Evolutionary conservation across 1,140 invertebrate genomes (phyloP).

Genomic region (Ostrea edulis): DNA sequence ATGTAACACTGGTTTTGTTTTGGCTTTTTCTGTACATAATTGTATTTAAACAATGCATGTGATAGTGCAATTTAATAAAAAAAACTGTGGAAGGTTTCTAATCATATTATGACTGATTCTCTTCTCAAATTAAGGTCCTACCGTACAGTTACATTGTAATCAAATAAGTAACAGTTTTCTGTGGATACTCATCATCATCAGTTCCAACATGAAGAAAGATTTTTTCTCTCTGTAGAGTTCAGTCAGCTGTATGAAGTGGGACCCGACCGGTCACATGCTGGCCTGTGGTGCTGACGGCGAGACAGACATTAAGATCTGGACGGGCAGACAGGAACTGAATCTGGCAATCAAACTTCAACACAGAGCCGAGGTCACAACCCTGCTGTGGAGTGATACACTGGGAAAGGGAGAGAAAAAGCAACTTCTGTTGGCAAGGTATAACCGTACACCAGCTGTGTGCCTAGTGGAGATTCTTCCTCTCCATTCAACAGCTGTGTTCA

Average conservation of each 20-base stretch:
- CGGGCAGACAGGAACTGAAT: slow-evolving; percentile 66
- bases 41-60: background rate
- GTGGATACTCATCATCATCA: too few species aligned
- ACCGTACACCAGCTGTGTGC: too few species aligned
- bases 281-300: slow-evolving; percentile 80
- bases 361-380: slow-evolving; percentile 53
- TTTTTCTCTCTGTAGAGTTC: slow-evolving; percentile 71
- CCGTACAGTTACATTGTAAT: too few species aligned
- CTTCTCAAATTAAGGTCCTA: too few species aligned
- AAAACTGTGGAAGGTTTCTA: background rate
- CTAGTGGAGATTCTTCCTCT: too few species aligned
- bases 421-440: slow-evolving; percentile 74
- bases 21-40: background rate
- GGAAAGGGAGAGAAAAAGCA: slow-evolving; percentile 71
- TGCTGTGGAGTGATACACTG: slow-evolving; percentile 71
- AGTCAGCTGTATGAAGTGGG: slow-evolving; percentile 80
- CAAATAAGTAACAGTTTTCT: too few species aligned
- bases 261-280: slow-evolving; percentile 81
- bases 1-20: slow-evolving; percentile 70
- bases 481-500: too few species aligned
- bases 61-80: too few species aligned
- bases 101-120: too few species aligned
- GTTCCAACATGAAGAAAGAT: too few species aligned
- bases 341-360: slow-evolving; percentile 64
- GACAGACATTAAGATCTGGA: slow-evolving; percentile 81